Conservation (phyloP, 2,797 vertebrate species). For the Sebastiscus albofasciatus region DNA sequence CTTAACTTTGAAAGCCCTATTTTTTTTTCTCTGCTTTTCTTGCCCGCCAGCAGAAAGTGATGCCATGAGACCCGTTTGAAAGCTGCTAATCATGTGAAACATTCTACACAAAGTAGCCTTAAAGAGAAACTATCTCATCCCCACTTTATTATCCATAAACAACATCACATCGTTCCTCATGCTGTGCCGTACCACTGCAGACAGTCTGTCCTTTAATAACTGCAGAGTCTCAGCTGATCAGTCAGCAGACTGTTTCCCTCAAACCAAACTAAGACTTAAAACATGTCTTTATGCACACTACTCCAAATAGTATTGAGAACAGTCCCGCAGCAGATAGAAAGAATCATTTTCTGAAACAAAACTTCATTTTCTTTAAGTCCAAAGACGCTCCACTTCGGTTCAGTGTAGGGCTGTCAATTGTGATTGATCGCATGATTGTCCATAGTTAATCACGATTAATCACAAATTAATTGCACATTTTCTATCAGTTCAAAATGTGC, state of each 20-base stretch:
- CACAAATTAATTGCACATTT: too few species aligned
- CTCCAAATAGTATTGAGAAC: neutral
- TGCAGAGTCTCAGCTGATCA: constrained; percentile 25
- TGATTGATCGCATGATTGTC: too few species aligned
- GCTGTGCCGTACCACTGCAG: neutral
- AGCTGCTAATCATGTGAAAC: neutral
- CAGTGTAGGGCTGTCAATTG: neutral
- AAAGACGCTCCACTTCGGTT: neutral
- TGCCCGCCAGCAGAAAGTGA: neutral
- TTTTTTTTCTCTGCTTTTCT: neutral
- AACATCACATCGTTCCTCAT: neutral
- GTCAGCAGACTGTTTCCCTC: constrained; percentile 21
- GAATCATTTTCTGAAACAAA: neutral
- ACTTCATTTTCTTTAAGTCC: neutral
- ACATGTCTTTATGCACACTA: neutral
- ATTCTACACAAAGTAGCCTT: neutral
- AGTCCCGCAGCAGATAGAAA: neutral
- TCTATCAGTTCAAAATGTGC: too few species aligned
- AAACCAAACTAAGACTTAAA: neutral
- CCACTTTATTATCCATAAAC: neutral
- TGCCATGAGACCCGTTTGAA: neutral
- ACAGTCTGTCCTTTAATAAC: neutral
- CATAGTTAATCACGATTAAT: too few species aligned
- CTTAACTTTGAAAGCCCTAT: too few species aligned
- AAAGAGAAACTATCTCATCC: neutral